phyloP scores from a whole-genome alignment of 2,113 vertebrate genomes.

The Bolborhynchus lineola region DNA sequence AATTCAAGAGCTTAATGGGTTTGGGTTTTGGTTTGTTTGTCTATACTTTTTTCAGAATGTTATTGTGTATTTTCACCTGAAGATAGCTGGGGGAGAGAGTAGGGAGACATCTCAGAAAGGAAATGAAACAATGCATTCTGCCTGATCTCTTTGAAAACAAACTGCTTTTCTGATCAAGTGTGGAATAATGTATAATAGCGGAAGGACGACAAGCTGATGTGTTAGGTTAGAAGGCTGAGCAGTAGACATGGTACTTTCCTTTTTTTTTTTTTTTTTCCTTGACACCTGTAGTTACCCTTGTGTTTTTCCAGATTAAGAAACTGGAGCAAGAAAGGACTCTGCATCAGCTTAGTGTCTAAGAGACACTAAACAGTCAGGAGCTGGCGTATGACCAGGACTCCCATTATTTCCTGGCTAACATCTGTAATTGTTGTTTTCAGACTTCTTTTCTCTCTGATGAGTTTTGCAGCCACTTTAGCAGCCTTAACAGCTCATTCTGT shows the following conservation, averaged over 20 bases:
- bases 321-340: background rate
- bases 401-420: background rate
- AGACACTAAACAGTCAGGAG: background rate
- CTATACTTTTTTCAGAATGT: background rate
- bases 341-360: background rate
- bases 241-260: background rate
- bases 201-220: background rate
- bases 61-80: background rate
- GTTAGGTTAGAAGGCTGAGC: background rate
- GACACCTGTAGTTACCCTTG: background rate
- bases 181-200: background rate
- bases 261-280: background rate
- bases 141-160: background rate
- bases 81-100: background rate
- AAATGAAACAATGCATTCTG: background rate
- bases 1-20: background rate
- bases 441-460: background rate
- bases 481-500: background rate
- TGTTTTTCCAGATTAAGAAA: background rate
- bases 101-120: background rate
- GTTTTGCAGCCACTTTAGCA: conserved; percentile 1
- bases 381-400: background rate
- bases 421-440: conserved; percentile 27
- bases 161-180: background rate
- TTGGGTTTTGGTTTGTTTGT: background rate